phyloP scores from a whole-genome alignment of 2,113 vertebrate genomes.

The Centropristis striata region DNA sequence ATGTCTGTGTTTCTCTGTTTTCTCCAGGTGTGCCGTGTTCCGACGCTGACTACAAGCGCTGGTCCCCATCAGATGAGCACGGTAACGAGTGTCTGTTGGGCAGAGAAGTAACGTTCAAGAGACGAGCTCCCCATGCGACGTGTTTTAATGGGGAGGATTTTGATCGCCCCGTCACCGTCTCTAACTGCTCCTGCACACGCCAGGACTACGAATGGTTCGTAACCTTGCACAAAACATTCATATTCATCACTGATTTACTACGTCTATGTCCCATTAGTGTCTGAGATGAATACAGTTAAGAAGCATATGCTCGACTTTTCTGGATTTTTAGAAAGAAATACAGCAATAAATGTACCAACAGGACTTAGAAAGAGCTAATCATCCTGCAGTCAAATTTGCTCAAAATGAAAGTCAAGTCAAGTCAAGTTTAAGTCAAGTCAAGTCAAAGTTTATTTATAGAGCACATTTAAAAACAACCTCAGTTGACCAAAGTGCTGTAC shows the following conservation, averaged over 20 bases:
- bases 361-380: too few relatives aligned
- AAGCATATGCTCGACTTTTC: too few relatives aligned
- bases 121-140: constrained; percentile 93
- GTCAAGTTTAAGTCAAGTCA: too few relatives aligned
- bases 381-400: too few relatives aligned
- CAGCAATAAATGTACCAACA: too few relatives aligned
- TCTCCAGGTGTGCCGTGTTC: constrained; percentile 93
- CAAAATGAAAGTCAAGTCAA: too few relatives aligned
- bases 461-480: too few relatives aligned
- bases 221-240: not conserved
- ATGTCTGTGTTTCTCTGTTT: not conserved
- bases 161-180: constrained; percentile 92
- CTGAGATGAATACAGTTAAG: too few relatives aligned
- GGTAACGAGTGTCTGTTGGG: constrained; percentile 96
- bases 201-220: constrained; percentile 96
- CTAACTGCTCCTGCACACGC: constrained; percentile 97
- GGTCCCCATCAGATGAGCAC: constrained; percentile 96
- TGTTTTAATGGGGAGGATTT: constrained; percentile 99
- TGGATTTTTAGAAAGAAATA: too few relatives aligned
- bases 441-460: too few relatives aligned
- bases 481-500: too few relatives aligned
- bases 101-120: constrained; percentile 93
- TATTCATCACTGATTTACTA: not conserved
- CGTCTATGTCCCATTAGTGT: too few relatives aligned
- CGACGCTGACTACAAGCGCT: constrained; percentile 96